A percentile compares a stretch with the other conserved stretches of the same genome.
These are phyloP conservation scores for Bugulina stolonifera DNA, from an alignment of 2,888 invertebrate species.

Conservation along the genomic window DNA sequence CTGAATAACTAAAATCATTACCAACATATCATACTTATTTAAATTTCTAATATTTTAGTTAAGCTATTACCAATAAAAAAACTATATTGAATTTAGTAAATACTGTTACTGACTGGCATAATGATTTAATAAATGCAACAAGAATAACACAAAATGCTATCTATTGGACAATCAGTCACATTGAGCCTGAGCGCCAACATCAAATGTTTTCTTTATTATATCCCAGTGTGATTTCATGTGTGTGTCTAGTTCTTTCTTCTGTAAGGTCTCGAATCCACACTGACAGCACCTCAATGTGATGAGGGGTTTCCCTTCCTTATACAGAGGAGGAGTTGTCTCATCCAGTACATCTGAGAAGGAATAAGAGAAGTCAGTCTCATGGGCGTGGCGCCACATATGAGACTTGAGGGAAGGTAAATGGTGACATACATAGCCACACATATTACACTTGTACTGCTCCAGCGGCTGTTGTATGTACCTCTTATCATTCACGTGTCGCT, in stretches of 20 bases:
- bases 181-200: constrained; percentile 28
- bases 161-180: no score
- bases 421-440: constrained; percentile 52
- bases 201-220: constrained; percentile 43
- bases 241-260: constrained; percentile 43
- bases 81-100: no score
- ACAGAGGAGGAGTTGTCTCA: constrained; percentile 49
- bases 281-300: constrained; percentile 50
- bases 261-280: constrained; percentile 50
- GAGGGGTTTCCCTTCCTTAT: constrained; percentile 40
- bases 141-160: no score
- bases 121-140: no score
- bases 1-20: no score
- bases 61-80: no score
- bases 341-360: constrained; percentile 42
- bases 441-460: constrained; percentile 51
- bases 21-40: no score
- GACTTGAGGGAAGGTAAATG: constrained; percentile 51
- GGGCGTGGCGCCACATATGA: constrained; percentile 53
- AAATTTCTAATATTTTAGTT: no score
- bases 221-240: constrained; percentile 49
- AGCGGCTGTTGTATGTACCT: constrained; percentile 49
- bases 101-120: no score
- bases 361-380: constrained; percentile 48
- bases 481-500: constrained; percentile 50